Evolutionary conservation across 2,797 vertebrate genomes (phyloP), one percentile per base, ranked within the genome.

Genomic region (Pseudotriccus pelzelni): DNA sequence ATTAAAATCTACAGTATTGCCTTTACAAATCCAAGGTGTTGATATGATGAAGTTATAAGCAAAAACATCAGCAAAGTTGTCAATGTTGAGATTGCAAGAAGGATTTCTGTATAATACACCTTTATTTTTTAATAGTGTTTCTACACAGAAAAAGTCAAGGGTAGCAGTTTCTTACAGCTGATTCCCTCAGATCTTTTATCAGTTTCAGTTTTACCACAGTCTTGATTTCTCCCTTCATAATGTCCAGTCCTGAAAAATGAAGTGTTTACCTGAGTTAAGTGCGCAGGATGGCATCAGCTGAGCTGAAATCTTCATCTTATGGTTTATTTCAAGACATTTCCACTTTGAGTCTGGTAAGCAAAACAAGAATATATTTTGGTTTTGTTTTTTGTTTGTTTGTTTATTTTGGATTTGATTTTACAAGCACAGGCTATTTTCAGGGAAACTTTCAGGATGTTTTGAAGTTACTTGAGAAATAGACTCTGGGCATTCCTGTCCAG

Each of bases 141-240:
- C 79, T 60, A 12, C 49, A 23, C 13, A 63, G 10, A 28, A 49
- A 87, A 66, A 60, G 32, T 81, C 73, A 79, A 81, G 52, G 84
- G 53, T 90, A 82, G 53, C 17, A 7, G 32, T 53, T 88, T 46
- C 85, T 89, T 70, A 79, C 15, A 68, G 89, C 89, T 95, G 52
- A 62, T 73, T 92, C 47, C 32, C 30, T 50, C 66, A 80, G 67
- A 66, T 47, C 55, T 82, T 92, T 86, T 53, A 28, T 78, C 72
- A 59, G 59, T 59, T 93, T 91, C 43, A 22, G 8, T 75, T 83
- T 67, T 56, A 84, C 58, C 6, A 59, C 67, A 87, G 32, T 92
- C 62, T 95, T 92, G 77, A 88, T 96, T 96, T 96, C 28, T 90
- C 24, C 78, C 39, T 28, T 95, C 41, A 27, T 73, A 96, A 39